Evolutionary conservation across 2,888 invertebrate genomes (phyloP).

Genomic region (Orthonevra nobilis): DNA sequence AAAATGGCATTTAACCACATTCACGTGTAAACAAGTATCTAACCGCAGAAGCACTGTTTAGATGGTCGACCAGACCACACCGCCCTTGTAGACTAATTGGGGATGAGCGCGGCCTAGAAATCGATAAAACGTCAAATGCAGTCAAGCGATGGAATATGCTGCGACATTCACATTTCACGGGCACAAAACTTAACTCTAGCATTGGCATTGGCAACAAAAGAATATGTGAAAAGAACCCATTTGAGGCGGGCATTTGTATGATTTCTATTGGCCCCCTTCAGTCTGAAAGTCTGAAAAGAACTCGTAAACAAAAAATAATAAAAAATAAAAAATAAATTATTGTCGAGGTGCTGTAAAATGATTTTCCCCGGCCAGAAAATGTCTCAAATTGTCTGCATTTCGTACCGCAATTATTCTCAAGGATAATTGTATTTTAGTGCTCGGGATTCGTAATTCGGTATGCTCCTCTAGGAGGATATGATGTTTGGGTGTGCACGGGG

Average conservation of each 20-base stretch:
- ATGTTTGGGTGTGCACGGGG: no score
- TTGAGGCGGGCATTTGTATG: slow-evolving; percentile 37
- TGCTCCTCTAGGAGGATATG: no score
- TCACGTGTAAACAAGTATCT: slow-evolving; percentile 38
- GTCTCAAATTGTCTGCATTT: slow-evolving; percentile 4
- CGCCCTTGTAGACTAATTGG: slow-evolving; percentile 24
- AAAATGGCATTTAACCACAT: slow-evolving; percentile 14
- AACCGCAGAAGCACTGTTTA: no score
- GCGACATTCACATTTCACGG: no score
- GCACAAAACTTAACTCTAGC: no score
- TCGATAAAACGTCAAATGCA: slow-evolving; percentile 41
- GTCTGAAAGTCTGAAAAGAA: no score
- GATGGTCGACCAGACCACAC: no score
- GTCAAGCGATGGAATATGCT: not conserved
- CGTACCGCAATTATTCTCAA: slow-evolving; percentile 34
- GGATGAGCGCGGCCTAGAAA: slow-evolving; percentile 14
- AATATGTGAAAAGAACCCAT: slow-evolving; percentile 7
- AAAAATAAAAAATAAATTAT: slow-evolving; percentile 8
- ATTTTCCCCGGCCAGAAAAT: no score
- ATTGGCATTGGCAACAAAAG: slow-evolving; percentile 28
- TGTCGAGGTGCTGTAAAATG: not conserved
- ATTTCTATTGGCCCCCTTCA: slow-evolving; percentile 24
- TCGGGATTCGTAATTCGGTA: no score
- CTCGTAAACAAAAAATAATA: no score
- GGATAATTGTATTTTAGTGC: slow-evolving; percentile 21